phyloP scores from a whole-genome alignment of 2,113 vertebrate species.

The Kryptolebias marmoratus region DNA sequence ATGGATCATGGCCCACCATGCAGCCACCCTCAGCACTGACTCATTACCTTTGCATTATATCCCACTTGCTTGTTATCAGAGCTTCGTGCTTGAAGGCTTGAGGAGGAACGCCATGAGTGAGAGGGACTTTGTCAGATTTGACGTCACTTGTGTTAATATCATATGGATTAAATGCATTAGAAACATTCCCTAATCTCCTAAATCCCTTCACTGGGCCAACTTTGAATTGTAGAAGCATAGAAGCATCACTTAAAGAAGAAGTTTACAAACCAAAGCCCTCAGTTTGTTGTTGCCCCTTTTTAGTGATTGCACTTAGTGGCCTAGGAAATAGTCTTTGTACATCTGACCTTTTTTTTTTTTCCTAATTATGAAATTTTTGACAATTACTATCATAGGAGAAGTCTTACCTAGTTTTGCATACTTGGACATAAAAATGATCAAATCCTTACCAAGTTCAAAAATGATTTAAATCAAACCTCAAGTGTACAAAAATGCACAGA shows the following conservation, averaged over 20 bases:
- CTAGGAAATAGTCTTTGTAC: neutral
- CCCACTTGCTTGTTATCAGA: slow-evolving; percentile 28
- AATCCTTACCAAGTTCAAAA: no score
- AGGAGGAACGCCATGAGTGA: slow-evolving; percentile 39
- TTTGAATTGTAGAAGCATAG: slow-evolving; percentile 40
- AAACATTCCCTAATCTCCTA: slow-evolving; percentile 51
- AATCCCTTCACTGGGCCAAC: slow-evolving; percentile 48
- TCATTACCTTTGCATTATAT: slow-evolving; percentile 7
- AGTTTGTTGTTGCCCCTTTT: slow-evolving; percentile 37
- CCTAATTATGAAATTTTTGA: slow-evolving; percentile 16
- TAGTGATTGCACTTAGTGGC: slow-evolving; percentile 12
- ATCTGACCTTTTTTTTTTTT: neutral
- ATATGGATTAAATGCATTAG: slow-evolving; percentile 44
- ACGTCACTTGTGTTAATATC: slow-evolving; percentile 57
- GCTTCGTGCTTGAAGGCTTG: slow-evolving; percentile 17
- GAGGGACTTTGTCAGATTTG: slow-evolving; percentile 46
- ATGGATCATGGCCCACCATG: slow-evolving; percentile 26
- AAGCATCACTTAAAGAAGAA: slow-evolving; percentile 38
- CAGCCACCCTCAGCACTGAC: neutral
- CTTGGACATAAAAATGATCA: no score
- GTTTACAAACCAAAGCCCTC: slow-evolving; percentile 25
- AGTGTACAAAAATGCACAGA: no score
- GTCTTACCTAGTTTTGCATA: no score
- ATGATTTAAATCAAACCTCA: no score
- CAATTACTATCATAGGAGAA: neutral